Percentiles rank a stretch among this genome's conserved stretches.
Evolutionary conservation across 1,140 invertebrate species (phyloP).

Genomic region (Acyrthosiphon pisum): DNA sequence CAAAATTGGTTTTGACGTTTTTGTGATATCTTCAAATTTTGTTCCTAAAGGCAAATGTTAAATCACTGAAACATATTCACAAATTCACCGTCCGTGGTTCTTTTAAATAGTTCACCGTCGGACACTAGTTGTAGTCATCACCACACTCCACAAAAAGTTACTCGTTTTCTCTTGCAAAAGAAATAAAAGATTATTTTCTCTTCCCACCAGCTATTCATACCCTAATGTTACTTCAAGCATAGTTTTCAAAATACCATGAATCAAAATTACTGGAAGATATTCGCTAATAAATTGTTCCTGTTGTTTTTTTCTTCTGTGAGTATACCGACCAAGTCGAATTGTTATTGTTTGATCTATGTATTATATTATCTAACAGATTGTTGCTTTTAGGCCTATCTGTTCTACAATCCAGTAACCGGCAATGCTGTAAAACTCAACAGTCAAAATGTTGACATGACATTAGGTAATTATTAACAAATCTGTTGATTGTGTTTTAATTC

Average conservation of each 20-base stretch:
- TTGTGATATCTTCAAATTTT: neutral
- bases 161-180: neutral
- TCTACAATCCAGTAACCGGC: conserved; percentile 60
- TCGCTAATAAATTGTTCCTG: conserved; percentile 1
- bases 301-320: neutral
- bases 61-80: neutral
- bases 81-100: neutral
- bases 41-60: neutral
- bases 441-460: conserved; percentile 80
- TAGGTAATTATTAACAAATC: conserved; percentile 70
- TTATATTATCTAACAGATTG: neutral
- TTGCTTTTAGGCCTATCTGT: neutral
- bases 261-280: conserved; percentile 21
- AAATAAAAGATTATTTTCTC: neutral
- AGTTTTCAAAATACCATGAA: conserved; percentile 34
- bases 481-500: conserved; percentile 35
- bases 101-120: neutral
- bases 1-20: neutral
- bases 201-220: neutral
- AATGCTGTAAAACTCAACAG: conserved; percentile 79
- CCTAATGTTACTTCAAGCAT: conserved; percentile 24
- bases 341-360: neutral
- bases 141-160: neutral
- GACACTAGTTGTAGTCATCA: neutral
- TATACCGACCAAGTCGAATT: neutral